Percentiles rank a stretch among this genome's conserved stretches.
These are phyloP conservation scores for Brachyptera risi DNA, from an alignment of 2,888 invertebrate genomes.

Conservation along the genomic window DNA sequence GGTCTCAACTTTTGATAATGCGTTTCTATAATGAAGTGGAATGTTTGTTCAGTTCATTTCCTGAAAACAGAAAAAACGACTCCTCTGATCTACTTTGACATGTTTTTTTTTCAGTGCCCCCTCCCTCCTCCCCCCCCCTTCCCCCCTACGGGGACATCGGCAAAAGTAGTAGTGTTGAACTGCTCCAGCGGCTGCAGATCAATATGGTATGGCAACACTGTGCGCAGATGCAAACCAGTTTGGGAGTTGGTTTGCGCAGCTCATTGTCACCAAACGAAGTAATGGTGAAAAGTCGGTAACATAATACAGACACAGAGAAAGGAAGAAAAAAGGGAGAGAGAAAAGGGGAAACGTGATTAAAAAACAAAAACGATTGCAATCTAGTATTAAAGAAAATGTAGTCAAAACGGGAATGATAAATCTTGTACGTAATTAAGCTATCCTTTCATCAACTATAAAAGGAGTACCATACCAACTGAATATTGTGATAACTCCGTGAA, in stretches of 20 bases:
- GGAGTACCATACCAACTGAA: too few species aligned
- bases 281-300: neutral
- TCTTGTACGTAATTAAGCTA: too few species aligned
- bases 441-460: too few species aligned
- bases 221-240: neutral
- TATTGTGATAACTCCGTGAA: too few species aligned
- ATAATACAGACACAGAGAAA: neutral
- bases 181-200: slow-evolving; percentile 1
- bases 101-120: neutral
- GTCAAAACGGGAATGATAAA: too few species aligned
- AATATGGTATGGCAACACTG: slow-evolving; percentile 3
- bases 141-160: neutral
- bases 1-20: neutral
- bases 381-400: too few species aligned
- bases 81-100: neutral
- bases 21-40: neutral
- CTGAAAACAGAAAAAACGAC: neutral
- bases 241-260: neutral
- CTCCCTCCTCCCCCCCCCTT: too few species aligned
- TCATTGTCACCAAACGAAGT: neutral
- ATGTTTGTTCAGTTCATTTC: neutral
- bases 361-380: neutral
- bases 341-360: neutral
- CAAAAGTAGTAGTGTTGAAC: neutral
- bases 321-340: neutral